A percentile compares a stretch with the other conserved stretches of the same genome.
These are phyloP conservation scores for Pogonomyrmex barbatus DNA, from an alignment of 1,140 invertebrate genomes.

Conservation along the genomic window DNA sequence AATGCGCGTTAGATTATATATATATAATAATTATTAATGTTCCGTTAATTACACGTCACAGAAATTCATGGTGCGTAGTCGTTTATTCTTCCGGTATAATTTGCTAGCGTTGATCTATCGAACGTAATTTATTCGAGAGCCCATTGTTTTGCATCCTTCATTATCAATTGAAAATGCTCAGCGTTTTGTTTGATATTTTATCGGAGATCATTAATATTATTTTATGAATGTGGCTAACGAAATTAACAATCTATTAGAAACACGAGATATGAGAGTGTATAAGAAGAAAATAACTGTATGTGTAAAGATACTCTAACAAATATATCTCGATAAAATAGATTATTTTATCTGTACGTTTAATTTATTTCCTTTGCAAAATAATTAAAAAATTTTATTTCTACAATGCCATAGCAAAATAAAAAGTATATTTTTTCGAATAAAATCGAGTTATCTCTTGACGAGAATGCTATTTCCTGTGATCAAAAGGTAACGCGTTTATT, in stretches of 20 bases:
- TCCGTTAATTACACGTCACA: slow-evolving; percentile 80
- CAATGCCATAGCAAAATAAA: neutral
- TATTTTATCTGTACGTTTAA: neutral
- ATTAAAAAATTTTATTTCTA: neutral
- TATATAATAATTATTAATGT: slow-evolving; percentile 78
- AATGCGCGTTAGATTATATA: slow-evolving; percentile 65
- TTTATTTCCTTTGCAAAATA: neutral
- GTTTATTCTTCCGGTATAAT: slow-evolving; percentile 64
- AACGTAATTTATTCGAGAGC: slow-evolving; percentile 72
- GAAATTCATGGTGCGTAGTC: slow-evolving; percentile 68
- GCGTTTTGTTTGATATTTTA: slow-evolving; percentile 60
- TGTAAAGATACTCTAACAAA: neutral
- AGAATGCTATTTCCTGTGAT: slow-evolving; percentile 40
- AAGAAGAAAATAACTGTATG: neutral
- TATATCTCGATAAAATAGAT: neutral
- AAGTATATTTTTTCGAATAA: neutral
- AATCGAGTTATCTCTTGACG: slow-evolving; percentile 45
- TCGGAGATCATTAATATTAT: slow-evolving; percentile 63
- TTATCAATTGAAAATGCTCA: slow-evolving; percentile 65
- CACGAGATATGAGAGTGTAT: neutral
- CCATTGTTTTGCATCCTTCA: slow-evolving; percentile 67
- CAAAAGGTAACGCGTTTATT: slow-evolving; percentile 45
- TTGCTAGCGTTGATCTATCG: slow-evolving; percentile 53
- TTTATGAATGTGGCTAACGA: slow-evolving; percentile 37
- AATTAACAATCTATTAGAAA: slow-evolving; percentile 44